phyloP scores from a whole-genome alignment of 2,113 vertebrate genomes.

The Chitala chitala region DNA sequence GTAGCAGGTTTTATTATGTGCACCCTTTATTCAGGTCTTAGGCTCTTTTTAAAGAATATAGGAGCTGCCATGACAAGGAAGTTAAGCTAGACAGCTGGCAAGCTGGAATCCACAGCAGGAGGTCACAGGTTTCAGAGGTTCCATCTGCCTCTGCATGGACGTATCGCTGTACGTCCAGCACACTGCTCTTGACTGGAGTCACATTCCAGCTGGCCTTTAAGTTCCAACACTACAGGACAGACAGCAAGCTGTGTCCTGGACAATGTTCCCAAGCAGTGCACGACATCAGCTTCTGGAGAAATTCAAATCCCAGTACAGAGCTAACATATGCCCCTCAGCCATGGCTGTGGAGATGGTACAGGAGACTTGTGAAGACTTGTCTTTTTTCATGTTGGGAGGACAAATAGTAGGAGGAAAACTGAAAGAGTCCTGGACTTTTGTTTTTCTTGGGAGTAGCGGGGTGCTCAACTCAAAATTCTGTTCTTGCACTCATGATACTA shows the following conservation, averaged over 20 bases:
- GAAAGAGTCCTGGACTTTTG: too few relatives aligned
- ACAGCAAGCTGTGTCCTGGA: neutral
- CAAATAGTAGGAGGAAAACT: too few relatives aligned
- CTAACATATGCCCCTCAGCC: too few relatives aligned
- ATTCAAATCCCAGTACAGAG: too few relatives aligned
- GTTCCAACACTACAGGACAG: neutral
- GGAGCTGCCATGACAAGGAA: neutral
- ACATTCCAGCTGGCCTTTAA: neutral
- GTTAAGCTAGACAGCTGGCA: neutral
- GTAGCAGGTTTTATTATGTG: neutral
- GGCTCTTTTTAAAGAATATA: neutral
- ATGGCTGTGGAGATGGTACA: too few relatives aligned
- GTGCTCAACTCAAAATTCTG: too few relatives aligned
- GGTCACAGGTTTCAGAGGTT: neutral
- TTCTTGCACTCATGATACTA: too few relatives aligned
- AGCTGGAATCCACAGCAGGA: neutral
- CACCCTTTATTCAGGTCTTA: neutral
- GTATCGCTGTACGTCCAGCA: neutral
- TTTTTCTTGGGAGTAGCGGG: too few relatives aligned
- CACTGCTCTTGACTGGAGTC: neutral
- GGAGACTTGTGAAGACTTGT: too few relatives aligned
- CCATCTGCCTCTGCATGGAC: neutral
- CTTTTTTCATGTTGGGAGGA: too few relatives aligned
- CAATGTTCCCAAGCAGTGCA: too few relatives aligned
- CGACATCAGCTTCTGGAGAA: too few relatives aligned